Base-by-base conservation (phyloP, 2,888 invertebrate genomes). In the Branchellion lobata region DNA sequence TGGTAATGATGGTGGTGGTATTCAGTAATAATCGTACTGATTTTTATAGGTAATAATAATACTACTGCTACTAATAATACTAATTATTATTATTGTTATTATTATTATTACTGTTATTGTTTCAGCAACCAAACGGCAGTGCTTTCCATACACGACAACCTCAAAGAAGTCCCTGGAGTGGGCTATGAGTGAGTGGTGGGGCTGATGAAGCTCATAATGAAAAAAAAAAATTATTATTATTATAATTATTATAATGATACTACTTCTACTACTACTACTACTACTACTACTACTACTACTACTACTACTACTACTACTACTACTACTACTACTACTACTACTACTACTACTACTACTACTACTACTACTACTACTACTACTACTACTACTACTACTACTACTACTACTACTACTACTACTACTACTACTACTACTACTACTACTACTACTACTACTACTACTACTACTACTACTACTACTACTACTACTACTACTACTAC, bases 401-500 rank as follows among this genome's bases (percentile, higher is more conserved):
- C 40, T 73, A 36, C 40, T 73, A 73, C 51, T 40, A 36, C 29
- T 73, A 73, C 24, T 34, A 40, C 29, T 36, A 73, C 51, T 73
- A 21, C 34, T 40, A 73, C 74, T 27, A 29, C 36, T 73, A 33
- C 74, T 65, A 65, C 65, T 65, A 65, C 29, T 65, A 65, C 29
- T 65, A 65, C 29, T 65, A 65, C 29, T 65, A 65, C 29, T 65
- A 65, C 29, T 65, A 65, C 65, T 24, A 29, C 65, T 65, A 65
- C 65, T 65, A 65, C 65, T 65, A 65, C 29, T 65, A 65, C 29
- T 65, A 65, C 29, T n/a, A 18, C 40, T 27, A 73, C n/a, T 51
- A 51, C 57, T 75, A 75, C 75, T 51, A 75, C 78, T 65, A 65
- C 65, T 65, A 65, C 65, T 65, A 65, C 65, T 65, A 65, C 65